Evolutionary conservation across 1,140 invertebrate species (phyloP).

Genomic region (Zaprionus kolodkinae): DNA sequence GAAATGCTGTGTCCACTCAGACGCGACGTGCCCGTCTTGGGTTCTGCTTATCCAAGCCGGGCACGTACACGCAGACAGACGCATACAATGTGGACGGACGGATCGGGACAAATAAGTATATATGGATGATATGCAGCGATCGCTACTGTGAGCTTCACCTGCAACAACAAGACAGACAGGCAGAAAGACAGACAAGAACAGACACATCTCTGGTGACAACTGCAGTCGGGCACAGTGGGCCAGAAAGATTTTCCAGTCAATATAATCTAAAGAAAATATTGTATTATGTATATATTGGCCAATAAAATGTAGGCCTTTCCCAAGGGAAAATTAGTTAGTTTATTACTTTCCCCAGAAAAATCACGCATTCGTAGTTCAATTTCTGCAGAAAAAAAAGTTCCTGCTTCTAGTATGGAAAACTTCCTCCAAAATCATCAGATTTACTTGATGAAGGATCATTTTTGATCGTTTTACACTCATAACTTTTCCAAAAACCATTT

Average conservation of each 20-base stretch:
- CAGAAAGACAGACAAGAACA: slow-evolving; percentile 2
- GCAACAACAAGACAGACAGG: slow-evolving; percentile 5
- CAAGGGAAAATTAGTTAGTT: no score
- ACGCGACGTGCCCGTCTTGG: slow-evolving; percentile 29
- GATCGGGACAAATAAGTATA: slow-evolving; percentile 4
- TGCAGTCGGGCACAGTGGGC: slow-evolving; percentile 10
- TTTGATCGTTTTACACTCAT: no score
- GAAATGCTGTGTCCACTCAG: slow-evolving; percentile 18
- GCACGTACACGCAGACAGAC: slow-evolving; percentile 33
- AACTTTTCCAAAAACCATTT: no score
- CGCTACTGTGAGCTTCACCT: slow-evolving; percentile 19
- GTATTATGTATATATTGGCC: no score
- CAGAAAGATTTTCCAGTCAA: slow-evolving; percentile 31
- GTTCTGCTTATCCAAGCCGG: slow-evolving; percentile 25
- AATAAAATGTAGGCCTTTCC: no score
- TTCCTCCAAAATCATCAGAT: no score
- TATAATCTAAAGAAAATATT: not conserved
- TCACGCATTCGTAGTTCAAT: no score
- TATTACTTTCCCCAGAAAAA: not conserved
- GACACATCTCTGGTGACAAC: slow-evolving; percentile 1
- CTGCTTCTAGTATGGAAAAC: no score
- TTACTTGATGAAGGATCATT: no score
- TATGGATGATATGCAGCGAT: slow-evolving; percentile 29
- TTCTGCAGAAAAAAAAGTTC: no score
- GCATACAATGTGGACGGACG: slow-evolving; percentile 7